Evolutionary conservation across 2,888 invertebrate genomes (phyloP).

Genomic region (Calephelis perditalis): DNA sequence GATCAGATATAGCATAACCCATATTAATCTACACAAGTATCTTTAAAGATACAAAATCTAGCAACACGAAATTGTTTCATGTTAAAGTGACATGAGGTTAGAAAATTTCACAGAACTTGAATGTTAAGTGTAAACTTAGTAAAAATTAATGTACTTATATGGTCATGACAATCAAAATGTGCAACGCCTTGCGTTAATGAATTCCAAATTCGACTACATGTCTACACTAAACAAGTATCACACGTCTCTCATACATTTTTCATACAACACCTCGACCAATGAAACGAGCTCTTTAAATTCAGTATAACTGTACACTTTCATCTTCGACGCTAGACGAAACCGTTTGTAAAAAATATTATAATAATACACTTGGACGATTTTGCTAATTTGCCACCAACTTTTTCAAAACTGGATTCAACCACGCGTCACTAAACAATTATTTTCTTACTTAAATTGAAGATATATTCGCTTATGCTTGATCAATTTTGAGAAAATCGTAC

Average conservation of each 20-base stretch:
- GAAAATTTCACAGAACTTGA: constrained; percentile 38
- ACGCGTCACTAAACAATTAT: too few relatives aligned
- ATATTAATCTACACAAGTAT: constrained; percentile 35
- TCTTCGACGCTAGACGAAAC: constrained; percentile 22
- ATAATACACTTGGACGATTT: too few relatives aligned
- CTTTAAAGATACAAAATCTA: constrained; percentile 52
- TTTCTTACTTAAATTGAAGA: too few relatives aligned
- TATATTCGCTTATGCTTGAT: too few relatives aligned
- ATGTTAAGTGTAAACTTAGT: constrained; percentile 8
- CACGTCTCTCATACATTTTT: constrained; percentile 27
- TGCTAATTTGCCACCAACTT: too few relatives aligned
- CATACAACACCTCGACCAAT: constrained; percentile 39
- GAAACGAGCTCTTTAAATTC: constrained; percentile 38
- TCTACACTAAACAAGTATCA: constrained; percentile 55
- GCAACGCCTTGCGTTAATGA: constrained; percentile 55
- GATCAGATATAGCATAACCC: too few relatives aligned
- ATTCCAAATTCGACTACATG: constrained; percentile 54
- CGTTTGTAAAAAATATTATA: too few relatives aligned
- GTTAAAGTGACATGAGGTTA: constrained; percentile 61
- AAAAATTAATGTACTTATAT: constrained; percentile 21
- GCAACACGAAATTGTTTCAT: constrained; percentile 44
- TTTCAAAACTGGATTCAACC: too few relatives aligned
- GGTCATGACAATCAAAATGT: constrained; percentile 41
- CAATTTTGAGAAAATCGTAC: too few relatives aligned
- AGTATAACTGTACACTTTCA: constrained; percentile 6